Conservation (phyloP, 2,113 vertebrate genomes). For the Mus spicilegus region DNA sequence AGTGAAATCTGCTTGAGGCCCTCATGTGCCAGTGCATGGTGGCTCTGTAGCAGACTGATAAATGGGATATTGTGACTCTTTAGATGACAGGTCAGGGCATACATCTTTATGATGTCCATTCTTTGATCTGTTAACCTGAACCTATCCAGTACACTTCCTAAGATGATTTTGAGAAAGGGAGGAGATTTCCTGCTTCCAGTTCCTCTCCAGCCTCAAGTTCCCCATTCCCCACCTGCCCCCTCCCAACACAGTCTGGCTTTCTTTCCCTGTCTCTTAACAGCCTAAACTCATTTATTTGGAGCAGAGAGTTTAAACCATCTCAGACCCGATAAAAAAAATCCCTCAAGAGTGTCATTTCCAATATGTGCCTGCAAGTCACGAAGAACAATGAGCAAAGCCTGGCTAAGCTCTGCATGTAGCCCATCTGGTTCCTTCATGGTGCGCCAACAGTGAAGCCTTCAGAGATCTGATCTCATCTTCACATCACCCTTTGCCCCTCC, state of each 20-base stretch:
- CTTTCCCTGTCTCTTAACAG: neutral
- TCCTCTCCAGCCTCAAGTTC: neutral
- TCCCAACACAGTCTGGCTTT: neutral
- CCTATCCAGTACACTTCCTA: neutral
- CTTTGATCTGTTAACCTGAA: neutral
- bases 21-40: rapidly evolving
- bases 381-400: neutral
- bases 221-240: rapidly evolving
- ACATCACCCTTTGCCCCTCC: neutral
- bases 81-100: too few relatives aligned
- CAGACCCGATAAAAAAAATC: neutral
- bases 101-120: neutral
- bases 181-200: neutral
- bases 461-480: neutral
- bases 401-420: neutral
- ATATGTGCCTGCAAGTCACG: neutral
- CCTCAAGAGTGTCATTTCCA: neutral
- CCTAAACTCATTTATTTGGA: neutral
- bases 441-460: neutral
- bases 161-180: neutral
- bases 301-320: neutral
- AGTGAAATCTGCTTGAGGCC: neutral
- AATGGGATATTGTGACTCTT: neutral
- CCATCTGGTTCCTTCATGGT: neutral
- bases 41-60: neutral